These are phyloP conservation scores for Drosophila stalkeri DNA, from an alignment of 2,888 invertebrate genomes.

Conservation along the genomic window DNA sequence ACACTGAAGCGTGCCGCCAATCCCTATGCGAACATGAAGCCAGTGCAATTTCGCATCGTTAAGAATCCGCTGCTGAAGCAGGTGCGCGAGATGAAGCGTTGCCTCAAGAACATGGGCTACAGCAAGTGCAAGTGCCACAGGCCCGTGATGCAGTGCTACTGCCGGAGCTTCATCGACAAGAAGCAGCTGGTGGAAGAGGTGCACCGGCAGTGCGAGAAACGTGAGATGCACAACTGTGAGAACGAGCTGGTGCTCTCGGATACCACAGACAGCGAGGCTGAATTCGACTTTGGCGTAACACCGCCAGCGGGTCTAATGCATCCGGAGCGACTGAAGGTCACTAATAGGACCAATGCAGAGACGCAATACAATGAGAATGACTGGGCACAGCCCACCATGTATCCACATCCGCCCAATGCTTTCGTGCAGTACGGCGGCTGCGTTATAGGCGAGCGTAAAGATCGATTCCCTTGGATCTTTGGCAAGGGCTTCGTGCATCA, in stretches of 20 bases:
- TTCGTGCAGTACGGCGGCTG: conserved; percentile 75
- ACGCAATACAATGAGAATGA: conserved; percentile 88
- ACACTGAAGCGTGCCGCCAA: conserved; percentile 87
- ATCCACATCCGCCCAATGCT: conserved; percentile 73
- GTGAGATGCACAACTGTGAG: conserved; percentile 63
- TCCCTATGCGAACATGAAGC: conserved; percentile 89
- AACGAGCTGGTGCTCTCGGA: conserved; percentile 79
- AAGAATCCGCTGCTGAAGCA: conserved; percentile 86
- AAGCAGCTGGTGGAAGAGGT: conserved; percentile 86
- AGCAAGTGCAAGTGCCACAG: conserved; percentile 86
- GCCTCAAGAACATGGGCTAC: conserved; percentile 87
- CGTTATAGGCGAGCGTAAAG: conserved; percentile 68
- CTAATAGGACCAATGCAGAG: conserved; percentile 86
- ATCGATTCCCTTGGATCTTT: conserved; percentile 54
- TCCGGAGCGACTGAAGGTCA: conserved; percentile 86
- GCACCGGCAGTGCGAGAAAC: conserved; percentile 85
- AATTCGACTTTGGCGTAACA: conserved; percentile 90
- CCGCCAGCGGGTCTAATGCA: conserved; percentile 90
- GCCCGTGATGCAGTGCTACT: conserved; percentile 84
- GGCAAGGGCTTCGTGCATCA: conserved; percentile 63
- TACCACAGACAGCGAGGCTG: conserved; percentile 86
- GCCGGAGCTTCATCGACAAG: conserved; percentile 84
- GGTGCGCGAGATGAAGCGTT: conserved; percentile 86
- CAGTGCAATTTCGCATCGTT: conserved; percentile 89
- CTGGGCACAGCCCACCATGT: conserved; percentile 79